Percentiles rank a stretch among this genome's conserved stretches.
These are phyloP conservation scores for Lasioglossum leucozonium DNA, from an alignment of 2,888 invertebrate genomes.

Conservation along the genomic window DNA sequence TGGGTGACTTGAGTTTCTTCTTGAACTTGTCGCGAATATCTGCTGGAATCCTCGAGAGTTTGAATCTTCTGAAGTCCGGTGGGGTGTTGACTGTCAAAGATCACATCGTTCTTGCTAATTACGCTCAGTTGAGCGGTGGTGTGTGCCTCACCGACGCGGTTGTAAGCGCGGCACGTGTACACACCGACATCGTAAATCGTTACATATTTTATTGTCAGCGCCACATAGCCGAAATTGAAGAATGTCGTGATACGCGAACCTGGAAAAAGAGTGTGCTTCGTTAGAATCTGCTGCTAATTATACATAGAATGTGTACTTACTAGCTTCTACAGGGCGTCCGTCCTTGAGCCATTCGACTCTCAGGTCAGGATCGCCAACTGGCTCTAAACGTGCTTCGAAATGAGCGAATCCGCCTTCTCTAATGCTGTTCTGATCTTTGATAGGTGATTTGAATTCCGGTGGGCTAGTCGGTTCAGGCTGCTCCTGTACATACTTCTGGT, in stretches of 20 bases:
- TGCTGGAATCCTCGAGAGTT: constrained; percentile 93
- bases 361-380: constrained; percentile 95
- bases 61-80: constrained; percentile 96
- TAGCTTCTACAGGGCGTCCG: constrained; percentile 95
- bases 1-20: constrained; percentile 91
- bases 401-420: constrained; percentile 97
- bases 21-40: constrained; percentile 88
- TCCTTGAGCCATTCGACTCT: constrained; percentile 97
- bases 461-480: constrained; percentile 91
- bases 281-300: neutral
- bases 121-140: constrained; percentile 93
- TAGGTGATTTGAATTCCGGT: constrained; percentile 95
- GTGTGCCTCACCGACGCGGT: constrained; percentile 93
- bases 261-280: constrained; percentile 60
- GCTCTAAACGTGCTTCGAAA: constrained; percentile 97
- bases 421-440: constrained; percentile 93
- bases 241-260: constrained; percentile 95
- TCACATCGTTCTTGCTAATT: constrained; percentile 93
- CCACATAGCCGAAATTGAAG: constrained; percentile 98
- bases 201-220: constrained; percentile 96
- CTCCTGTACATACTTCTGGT: constrained; percentile 92
- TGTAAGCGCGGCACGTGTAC: constrained; percentile 95
- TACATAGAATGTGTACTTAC: constrained; percentile 84
- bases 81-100: constrained; percentile 96
- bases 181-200: constrained; percentile 95